Conservation (phyloP, 1,140 invertebrate species). For the Heliconius hewitsoni region DNA sequence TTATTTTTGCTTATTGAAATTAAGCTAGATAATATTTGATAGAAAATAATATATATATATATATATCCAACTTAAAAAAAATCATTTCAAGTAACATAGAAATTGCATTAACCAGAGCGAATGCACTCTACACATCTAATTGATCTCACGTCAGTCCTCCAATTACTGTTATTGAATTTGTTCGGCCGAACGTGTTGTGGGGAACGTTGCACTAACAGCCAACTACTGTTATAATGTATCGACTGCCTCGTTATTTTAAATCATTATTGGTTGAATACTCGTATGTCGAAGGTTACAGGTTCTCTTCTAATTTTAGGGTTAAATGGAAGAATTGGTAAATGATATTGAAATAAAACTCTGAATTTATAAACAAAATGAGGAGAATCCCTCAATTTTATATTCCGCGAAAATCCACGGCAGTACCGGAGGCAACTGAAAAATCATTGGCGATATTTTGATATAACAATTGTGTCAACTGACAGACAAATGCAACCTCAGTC, state of each 20-base stretch:
- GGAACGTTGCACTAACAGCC: not conserved
- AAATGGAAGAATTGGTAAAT: too few species aligned
- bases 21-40: not conserved
- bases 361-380: too few species aligned
- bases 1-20: too few species aligned
- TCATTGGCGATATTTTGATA: too few species aligned
- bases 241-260: not conserved
- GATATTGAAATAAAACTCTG: too few species aligned
- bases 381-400: too few species aligned
- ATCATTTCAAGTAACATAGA: not conserved
- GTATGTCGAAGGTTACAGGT: not conserved
- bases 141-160: not conserved
- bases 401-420: too few species aligned
- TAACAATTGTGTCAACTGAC: too few species aligned
- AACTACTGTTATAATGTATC: not conserved
- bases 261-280: not conserved
- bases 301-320: not conserved
- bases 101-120: not conserved
- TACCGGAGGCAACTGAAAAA: too few species aligned
- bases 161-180: conserved; percentile 9
- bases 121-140: conserved; percentile 5
- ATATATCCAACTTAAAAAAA: not conserved
- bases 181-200: not conserved
- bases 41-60: too few species aligned
- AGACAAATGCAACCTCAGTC: too few species aligned